Conservation (phyloP, 2,797 vertebrate genomes). For the Tachyglossus aculeatus region DNA sequence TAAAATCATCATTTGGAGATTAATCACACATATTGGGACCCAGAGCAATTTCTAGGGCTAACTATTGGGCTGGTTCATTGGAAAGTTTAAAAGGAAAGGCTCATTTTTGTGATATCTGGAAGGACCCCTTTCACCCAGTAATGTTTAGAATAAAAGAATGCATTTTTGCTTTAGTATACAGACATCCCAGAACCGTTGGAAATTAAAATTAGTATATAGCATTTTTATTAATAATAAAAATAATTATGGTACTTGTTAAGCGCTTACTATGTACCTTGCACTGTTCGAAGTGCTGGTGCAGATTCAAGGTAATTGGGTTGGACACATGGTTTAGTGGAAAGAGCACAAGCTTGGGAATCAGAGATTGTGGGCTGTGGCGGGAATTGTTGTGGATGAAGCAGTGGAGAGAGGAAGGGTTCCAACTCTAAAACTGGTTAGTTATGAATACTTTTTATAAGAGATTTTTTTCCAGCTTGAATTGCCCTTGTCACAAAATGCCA, state of each 20-base stretch:
- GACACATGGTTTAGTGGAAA: no score
- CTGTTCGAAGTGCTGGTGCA: no score
- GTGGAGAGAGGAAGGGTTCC: no score
- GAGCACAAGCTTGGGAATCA: no score
- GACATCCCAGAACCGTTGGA: background rate
- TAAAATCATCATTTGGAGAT: slow-evolving; percentile 17
- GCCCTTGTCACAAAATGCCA: slow-evolving; percentile 19
- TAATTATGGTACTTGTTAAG: no score
- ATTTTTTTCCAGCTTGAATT: background rate
- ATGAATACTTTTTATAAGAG: background rate
- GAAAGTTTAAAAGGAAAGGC: no score
- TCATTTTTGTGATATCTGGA: fast-evolving
- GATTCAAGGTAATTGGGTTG: no score
- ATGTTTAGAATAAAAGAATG: background rate
- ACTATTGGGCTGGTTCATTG: background rate
- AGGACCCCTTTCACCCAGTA: background rate
- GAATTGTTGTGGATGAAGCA: no score
- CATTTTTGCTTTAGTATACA: background rate
- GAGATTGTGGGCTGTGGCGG: no score
- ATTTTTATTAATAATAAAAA: background rate
- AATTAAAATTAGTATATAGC: background rate
- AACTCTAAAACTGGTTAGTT: background rate
- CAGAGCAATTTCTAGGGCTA: slow-evolving; percentile 8
- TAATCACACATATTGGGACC: slow-evolving; percentile 25
- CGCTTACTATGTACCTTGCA: no score